Base-by-base conservation (phyloP, 37 sponge, comb jelly and placozoan species). In the Ephydatia muelleri region DNA sequence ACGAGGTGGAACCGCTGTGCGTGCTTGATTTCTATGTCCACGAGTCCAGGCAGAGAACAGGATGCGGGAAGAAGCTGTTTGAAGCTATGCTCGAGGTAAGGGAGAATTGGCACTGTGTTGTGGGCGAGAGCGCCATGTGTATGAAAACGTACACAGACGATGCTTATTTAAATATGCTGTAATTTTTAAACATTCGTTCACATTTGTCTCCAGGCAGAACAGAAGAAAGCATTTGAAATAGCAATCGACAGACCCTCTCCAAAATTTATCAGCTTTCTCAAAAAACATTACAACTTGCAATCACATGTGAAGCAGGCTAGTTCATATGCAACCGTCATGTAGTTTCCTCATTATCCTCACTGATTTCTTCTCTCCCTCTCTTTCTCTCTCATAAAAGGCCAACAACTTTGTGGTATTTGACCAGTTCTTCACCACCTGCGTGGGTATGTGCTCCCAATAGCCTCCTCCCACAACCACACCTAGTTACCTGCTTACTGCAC, bases 11-110 rank as follows among this genome's bases (percentile, higher is more conserved):
- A 36, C 93, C 98, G 28, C 65, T 94, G 49, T 96, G 96, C 85
- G 89, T 98, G 34, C 83, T 98, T 47, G 98, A 98, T 75, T 98
- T 98, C 87, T 98, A 96, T 73, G 93, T 98, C 36, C 94, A 96
- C 76, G 98, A 98, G 84, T 86, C 91, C 32, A 37, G 69, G 66
- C 98, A 98, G 89, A 87, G 98, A 77, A 57, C 57, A 77, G 98
- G 98, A 5, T 88, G 70, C 82, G 98, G 98, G 1, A 94, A 85
- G 76, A 72, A 65, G 27, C 91, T 98, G 31, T 98, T 98, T 92
- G 91, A 94, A 49, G 65, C 67, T 43, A 92, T 98, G 94, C 81
- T 98, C 37, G 47, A 90, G 72, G 97, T 94, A 49, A 19, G 87
- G 16, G 0, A 36, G 12, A 29, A 11, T 22, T 14, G 6, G 12